Conservation (phyloP, 2,888 invertebrate species). For the Cryptosula pallasiana region DNA sequence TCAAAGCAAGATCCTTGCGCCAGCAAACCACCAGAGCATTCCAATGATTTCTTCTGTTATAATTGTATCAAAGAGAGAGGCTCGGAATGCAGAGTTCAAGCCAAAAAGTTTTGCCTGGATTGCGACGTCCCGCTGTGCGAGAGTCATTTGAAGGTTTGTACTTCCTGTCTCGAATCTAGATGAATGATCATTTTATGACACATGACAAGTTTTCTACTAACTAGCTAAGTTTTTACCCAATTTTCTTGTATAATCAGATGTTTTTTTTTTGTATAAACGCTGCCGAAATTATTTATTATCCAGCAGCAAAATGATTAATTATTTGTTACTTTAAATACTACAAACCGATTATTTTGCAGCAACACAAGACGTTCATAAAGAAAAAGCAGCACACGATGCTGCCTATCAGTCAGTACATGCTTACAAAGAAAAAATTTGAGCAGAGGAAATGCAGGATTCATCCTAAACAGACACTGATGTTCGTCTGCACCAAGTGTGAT, state of each 20-base stretch:
- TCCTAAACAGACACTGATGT: slow-evolving; percentile 1
- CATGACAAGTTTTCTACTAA: no score
- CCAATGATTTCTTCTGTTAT: slow-evolving; percentile 10
- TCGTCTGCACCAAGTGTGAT: slow-evolving; percentile 14
- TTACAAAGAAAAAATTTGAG: slow-evolving; percentile 11
- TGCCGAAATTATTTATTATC: no score
- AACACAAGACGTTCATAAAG: slow-evolving; percentile 10
- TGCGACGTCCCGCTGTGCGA: slow-evolving; percentile 16
- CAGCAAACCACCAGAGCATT: background rate
- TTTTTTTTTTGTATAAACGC: no score
- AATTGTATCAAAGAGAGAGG: background rate
- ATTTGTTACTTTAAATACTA: background rate
- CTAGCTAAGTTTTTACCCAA: no score
- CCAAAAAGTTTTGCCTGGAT: slow-evolving; percentile 19
- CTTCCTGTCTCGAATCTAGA: no score
- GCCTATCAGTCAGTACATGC: slow-evolving; percentile 13
- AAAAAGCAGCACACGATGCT: slow-evolving; percentile 11
- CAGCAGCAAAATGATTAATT: no score
- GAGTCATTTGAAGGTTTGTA: slow-evolving; percentile 5
- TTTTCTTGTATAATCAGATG: no score
- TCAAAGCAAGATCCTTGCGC: background rate
- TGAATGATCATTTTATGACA: no score
- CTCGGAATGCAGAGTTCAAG: background rate
- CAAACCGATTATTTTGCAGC: background rate
- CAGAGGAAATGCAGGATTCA: background rate